A percentile compares a stretch with the other conserved stretches of the same genome.
Conservation (phyloP, 1,140 invertebrate genomes). For the Cheumatopsyche charites region DNA sequence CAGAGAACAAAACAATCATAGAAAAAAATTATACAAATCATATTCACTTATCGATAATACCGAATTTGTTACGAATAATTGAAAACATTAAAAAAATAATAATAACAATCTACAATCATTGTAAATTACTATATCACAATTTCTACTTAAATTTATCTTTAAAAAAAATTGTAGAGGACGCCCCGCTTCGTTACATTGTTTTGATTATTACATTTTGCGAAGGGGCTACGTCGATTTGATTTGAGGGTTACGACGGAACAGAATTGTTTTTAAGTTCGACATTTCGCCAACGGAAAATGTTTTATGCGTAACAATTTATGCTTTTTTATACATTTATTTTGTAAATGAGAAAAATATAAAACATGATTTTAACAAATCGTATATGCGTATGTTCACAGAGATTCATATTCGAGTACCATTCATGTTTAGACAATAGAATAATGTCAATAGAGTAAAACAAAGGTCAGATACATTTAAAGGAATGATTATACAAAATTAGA, state of each 20-base stretch:
- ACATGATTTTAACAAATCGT: too few relatives aligned
- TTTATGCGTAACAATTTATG: too few relatives aligned
- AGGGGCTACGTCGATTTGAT: not conserved
- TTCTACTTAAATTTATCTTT: constrained; percentile 46
- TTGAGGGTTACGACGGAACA: constrained; percentile 7
- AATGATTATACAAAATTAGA: too few relatives aligned
- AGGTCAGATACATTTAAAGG: too few relatives aligned
- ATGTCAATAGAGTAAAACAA: too few relatives aligned
- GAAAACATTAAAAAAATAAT: constrained; percentile 40
- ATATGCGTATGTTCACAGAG: too few relatives aligned
- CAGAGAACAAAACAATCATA: constrained; percentile 1
- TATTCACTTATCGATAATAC: constrained; percentile 21
- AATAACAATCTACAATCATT: constrained; percentile 45
- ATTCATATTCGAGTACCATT: too few relatives aligned
- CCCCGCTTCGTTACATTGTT: not conserved
- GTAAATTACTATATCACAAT: constrained; percentile 49
- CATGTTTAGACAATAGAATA: too few relatives aligned
- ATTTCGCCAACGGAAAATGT: too few relatives aligned
- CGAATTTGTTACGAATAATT: constrained; percentile 24
- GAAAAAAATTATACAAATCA: constrained; percentile 21
- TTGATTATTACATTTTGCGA: not conserved
- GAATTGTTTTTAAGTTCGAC: too few relatives aligned
- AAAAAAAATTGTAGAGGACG: constrained; percentile 22
- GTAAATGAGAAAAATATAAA: too few relatives aligned
- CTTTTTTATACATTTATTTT: too few relatives aligned